phyloP scores from a whole-genome alignment of 2,888 invertebrate species.

The Rhingia campestris region DNA sequence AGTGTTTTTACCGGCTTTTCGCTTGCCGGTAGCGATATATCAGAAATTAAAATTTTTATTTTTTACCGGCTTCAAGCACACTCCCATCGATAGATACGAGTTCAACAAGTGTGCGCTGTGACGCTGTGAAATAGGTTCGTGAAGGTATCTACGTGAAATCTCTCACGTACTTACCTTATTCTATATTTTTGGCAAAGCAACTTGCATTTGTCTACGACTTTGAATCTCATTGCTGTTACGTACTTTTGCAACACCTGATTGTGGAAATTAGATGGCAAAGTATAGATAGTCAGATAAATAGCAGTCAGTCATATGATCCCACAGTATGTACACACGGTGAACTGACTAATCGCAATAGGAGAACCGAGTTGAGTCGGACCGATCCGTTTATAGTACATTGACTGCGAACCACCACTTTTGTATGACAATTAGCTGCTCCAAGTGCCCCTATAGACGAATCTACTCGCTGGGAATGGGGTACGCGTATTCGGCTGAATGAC shows the following conservation, averaged over 20 bases:
- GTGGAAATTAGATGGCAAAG: conserved; percentile 33
- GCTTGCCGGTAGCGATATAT: neutral
- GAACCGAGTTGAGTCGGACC: neutral
- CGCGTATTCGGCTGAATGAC: neutral
- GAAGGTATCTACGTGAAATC: conserved; percentile 2
- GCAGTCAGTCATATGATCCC: conserved; percentile 59
- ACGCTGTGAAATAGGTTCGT: neutral
- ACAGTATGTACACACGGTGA: neutral
- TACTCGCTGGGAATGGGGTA: neutral
- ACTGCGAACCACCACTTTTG: neutral
- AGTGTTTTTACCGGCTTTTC: conserved; percentile 32
- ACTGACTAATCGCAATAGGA: neutral
- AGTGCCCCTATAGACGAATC: neutral
- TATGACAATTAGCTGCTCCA: conserved; percentile 6
- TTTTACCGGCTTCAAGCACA: conserved; percentile 7
- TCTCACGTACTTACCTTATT: neutral
- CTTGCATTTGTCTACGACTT: conserved; percentile 7
- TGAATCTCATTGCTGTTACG: neutral
- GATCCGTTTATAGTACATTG: conserved; percentile 16
- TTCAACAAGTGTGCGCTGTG: neutral
- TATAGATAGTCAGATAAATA: conserved; percentile 2
- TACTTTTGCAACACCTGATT: conserved; percentile 19
- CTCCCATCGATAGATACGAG: neutral
- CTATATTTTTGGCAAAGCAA: conserved; percentile 4
- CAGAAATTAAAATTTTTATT: neutral